Base-by-base conservation (phyloP, 2,113 vertebrate genomes). In the Nettapus auritus region DNA sequence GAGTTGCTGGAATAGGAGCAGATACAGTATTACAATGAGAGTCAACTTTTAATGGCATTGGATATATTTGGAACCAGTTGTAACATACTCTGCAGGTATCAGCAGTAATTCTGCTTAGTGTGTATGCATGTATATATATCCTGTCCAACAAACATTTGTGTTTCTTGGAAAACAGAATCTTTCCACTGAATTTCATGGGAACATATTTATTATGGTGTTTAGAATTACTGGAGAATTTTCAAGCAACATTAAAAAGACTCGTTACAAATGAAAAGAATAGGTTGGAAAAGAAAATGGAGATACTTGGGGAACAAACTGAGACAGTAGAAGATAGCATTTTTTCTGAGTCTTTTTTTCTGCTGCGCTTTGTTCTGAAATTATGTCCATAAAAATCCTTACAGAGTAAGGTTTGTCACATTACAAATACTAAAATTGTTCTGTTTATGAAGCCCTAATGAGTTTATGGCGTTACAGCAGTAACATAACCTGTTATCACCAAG, bases 91-190 rank as follows among this genome's bases (percentile, higher is more conserved):
- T 53, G 36, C 31, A 75, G n/a, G 6, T 71, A 86, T 29, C 77
- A 86, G 22, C 29, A 28, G 22, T 92, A 56, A 33, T 73, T 89
- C 22, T 0, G 1, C 29, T 66, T 79, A 38, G 23, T 17, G 7
- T 38, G 5, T 1, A 0, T 38, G 22, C 11, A 11, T 4, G 14
- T 1, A 2, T 8, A 5, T 84, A 3, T 56, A 31, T 18, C 25
- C 6, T 68, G 22, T 68, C 57, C 44, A 86, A 40, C 7, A 76
- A 64, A 34, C 68, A 76, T 2, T 50, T 68, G 21, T 7, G 20
- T 74, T 82, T 56, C 13, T 90, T 82, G 8, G 29, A 46, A 80
- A 59, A 33, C 18, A 5, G 22, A 6, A 26, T n/a, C 16, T 70
- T 86, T 56, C 28, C 9, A 28, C 14, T 82, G 28, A 71, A 59